Base-by-base conservation (phyloP, 2,797 vertebrate species). In the Taeniopygia guttata region DNA sequence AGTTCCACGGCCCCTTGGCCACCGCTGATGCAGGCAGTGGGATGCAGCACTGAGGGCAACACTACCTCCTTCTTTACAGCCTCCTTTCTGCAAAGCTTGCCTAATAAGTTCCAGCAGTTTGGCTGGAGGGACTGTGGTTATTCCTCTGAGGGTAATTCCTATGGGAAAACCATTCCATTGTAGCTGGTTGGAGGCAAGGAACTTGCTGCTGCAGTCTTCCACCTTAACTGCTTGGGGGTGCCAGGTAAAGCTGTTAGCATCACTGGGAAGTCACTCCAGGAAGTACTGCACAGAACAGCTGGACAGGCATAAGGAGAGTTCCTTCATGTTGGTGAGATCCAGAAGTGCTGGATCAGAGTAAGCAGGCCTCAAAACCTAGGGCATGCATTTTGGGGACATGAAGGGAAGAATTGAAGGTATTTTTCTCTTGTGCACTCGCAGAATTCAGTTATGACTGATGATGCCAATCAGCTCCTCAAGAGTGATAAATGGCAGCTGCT, bases 141-240 rank as follows among this genome's bases (percentile, higher is more conserved):
- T 32, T 63, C 27, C 14, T 74, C 60, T 63, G 67, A 73, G 62
- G 55, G 42, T 34, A 77, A 82, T 70, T 73, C 83, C 55, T 73
- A 3, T 5, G 58, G 70, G n/a, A 94, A 92, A 87, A 58, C 36
- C 46, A 32, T 74, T 51, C 27, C 1, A 2, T 3, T 46, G 59
- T 46, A 64, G 15, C 11, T 1, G 5, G 30, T 27, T 22, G 43
- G 59, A 73, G 32, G 16, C 25, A 85, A 89, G 46, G 30, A 1
- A 11, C 20, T 54, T 2, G 2, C 12, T 68, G 62, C 75, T 3
- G 2, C 0, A 0, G 16, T 48, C 11, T 30, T 51, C 52, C 13
- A 13, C 72, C 40, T 42, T 13, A 36, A 19, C 55, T 72, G 27
- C 63, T 79, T 6, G 0, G 8, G 20, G 25, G 8, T 49, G 51